Evolutionary conservation across 2,888 invertebrate species (phyloP), one percentile per base, ranked within the genome.

Genomic region (Plusia festucae): DNA sequence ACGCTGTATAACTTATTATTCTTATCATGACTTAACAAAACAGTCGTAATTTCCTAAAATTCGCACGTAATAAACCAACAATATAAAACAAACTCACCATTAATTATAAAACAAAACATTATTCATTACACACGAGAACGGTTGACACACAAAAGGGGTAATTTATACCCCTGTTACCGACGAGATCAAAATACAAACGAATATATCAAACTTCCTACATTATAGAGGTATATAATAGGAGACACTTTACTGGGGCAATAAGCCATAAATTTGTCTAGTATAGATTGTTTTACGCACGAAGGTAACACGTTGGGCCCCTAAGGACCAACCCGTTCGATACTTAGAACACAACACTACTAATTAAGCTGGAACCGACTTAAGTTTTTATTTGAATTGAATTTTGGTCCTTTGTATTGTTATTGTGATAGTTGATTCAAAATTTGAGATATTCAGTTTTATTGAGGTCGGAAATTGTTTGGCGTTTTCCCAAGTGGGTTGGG

Each of bases 171-270:
- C 60, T 68, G 69, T 70, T 76, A 71, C 76, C 78, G 64, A 76
- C 69, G 67, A 70, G 78, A 81, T 81, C 81, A 79, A 67, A 79
- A 78, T 68, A 63, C 78, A 71, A 76, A 81, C 73, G 79, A 67
- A 81, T 81, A 74, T 73, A 79, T 79, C 67, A 74, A 67, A 46
- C 24, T 27, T 22, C n/a, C 49, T 11, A 73, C 66, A 65, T 68
- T 70, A 55, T 59, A 67, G 70, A 64, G 58, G 69, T n/a, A 70
- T 76, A 78, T 76, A 62, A 79, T 70, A 63, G 63, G 65, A 65
- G 68, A 65, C 68, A 53, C 59, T 79, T 70, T 79, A 79, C 70
- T 60, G 65, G 20, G 22, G 66, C 77, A 68, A 80, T 77, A 82
- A 59, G 71, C 80, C 16, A 80, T 82, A 81, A 81, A 82, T 82